Conservation (phyloP, 2,113 vertebrate genomes). For the Condylura cristata region DNA sequence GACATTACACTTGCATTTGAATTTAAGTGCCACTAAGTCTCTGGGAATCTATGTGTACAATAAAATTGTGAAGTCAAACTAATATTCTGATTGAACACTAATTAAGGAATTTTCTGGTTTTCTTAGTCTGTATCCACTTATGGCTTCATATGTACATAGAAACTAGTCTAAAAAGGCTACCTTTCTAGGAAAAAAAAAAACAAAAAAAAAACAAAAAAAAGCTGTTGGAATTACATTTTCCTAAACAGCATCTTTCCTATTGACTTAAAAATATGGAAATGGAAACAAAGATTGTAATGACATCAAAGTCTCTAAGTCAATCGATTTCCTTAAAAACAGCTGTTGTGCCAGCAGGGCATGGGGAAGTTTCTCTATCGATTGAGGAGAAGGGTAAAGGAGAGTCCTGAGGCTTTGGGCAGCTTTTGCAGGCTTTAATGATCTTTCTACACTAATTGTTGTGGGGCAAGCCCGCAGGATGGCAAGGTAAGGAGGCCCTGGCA, state of each 20-base stretch:
- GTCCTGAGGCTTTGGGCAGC: too few species aligned
- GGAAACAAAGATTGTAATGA: background rate
- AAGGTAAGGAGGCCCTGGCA: too few species aligned
- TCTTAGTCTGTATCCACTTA: background rate
- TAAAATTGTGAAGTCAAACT: background rate
- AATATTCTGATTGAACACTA: conserved; percentile 6
- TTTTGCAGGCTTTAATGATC: too few species aligned
- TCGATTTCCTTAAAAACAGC: background rate
- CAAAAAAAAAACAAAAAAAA: too few species aligned
- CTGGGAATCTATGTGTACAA: background rate
- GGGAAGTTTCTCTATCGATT: too few species aligned
- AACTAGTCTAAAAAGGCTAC: background rate
- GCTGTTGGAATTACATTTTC: background rate
- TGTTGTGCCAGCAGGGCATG: background rate
- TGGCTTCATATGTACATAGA: background rate
- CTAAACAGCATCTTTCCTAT: background rate
- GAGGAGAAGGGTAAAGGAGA: too few species aligned
- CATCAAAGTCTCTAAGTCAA: background rate
- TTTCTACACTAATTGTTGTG: too few species aligned
- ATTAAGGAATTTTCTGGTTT: background rate
- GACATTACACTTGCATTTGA: background rate
- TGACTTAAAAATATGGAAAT: background rate
- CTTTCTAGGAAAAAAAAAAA: background rate
- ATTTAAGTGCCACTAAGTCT: background rate
- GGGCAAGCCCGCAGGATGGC: too few species aligned